Conservation (phyloP, 2,113 vertebrate genomes). For the Mustelus asterias region DNA sequence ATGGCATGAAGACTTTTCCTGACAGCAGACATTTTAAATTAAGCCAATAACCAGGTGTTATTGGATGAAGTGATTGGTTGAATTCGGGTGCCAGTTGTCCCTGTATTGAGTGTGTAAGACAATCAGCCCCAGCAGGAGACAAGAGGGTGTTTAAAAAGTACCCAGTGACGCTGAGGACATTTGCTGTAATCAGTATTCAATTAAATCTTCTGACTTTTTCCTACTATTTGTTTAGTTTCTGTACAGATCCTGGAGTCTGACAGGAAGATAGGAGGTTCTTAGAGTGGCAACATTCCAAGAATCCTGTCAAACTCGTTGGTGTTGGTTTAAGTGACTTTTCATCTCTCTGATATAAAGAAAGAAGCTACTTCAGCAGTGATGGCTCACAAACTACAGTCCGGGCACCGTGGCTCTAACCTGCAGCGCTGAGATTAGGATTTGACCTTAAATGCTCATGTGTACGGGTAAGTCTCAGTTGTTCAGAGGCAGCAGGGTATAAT, state of each 20-base stretch:
- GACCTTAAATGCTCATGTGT: not conserved
- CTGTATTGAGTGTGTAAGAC: not conserved
- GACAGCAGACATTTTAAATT: no score
- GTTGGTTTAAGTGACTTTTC: not conserved
- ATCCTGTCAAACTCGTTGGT: not conserved
- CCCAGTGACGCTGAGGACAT: not conserved
- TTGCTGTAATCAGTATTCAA: not conserved
- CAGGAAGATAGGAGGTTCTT: not conserved
- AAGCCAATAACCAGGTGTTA: not conserved
- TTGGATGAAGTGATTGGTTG: not conserved
- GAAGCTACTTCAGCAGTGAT: not conserved
- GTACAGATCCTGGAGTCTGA: not conserved
- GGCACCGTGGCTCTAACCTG: not conserved
- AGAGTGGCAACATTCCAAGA: not conserved
- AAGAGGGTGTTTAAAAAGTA: not conserved
- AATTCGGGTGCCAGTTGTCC: not conserved
- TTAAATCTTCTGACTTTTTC: not conserved
- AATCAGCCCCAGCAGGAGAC: not conserved
- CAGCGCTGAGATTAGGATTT: not conserved
- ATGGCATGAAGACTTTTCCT: not conserved
- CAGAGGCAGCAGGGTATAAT: not conserved
- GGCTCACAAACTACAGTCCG: not conserved
- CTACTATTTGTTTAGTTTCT: not conserved
- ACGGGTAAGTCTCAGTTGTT: not conserved
- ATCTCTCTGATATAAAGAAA: not conserved